phyloP scores from a whole-genome alignment of 2,888 invertebrate species.

The Petrophora chlorosata region DNA sequence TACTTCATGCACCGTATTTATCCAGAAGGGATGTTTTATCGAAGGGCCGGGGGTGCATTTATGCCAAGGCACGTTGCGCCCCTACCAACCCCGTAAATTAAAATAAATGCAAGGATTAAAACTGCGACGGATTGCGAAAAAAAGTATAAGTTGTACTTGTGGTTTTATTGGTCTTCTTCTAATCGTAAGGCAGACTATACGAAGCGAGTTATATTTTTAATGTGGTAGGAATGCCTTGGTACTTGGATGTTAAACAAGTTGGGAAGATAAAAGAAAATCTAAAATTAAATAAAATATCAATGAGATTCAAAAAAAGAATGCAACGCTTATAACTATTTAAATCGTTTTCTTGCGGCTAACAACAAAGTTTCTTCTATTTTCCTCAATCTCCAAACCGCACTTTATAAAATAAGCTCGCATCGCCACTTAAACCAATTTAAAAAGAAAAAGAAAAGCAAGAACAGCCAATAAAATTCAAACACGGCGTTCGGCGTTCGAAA shows the following conservation, averaged over 20 bases:
- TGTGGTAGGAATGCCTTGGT: no score
- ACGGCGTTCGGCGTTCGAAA: conserved; percentile 37
- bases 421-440: conserved; percentile 18
- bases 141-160: conserved; percentile 1
- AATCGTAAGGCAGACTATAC: no score
- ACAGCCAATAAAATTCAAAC: conserved; percentile 35
- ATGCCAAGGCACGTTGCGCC: conserved; percentile 50
- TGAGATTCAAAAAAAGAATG: no score
- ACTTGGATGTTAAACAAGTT: no score
- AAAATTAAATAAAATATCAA: no score
- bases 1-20: conserved; percentile 42
- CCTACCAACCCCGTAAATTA: conserved; percentile 40
- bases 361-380: no score
- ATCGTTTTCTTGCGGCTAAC: no score
- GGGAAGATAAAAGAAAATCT: no score
- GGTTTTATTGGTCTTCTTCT: conserved; percentile 16
- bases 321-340: no score
- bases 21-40: conserved; percentile 50
- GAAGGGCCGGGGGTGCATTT: conserved; percentile 45
- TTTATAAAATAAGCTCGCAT: not conserved
- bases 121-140: conserved; percentile 25
- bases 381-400: not conserved
- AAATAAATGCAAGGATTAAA: conserved; percentile 52
- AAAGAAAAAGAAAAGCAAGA: conserved; percentile 28
- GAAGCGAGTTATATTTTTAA: no score